These are phyloP conservation scores for Tenthredo livida DNA, from an alignment of 2,888 invertebrate species.

Conservation along the genomic window DNA sequence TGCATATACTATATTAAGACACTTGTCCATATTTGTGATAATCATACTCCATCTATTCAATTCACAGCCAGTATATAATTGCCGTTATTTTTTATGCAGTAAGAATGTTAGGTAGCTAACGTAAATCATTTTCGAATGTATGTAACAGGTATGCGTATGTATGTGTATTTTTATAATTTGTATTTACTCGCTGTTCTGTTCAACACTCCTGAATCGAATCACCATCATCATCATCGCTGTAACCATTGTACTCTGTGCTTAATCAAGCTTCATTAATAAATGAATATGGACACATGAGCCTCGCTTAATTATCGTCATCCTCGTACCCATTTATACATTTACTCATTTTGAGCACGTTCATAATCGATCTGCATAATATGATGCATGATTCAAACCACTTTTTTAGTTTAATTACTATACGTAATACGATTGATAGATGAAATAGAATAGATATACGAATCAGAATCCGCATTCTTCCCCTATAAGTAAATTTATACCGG, in stretches of 20 bases:
- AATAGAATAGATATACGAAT: background rate
- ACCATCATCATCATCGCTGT: conserved; percentile 25
- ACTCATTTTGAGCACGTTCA: conserved; percentile 7
- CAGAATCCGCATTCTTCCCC: background rate
- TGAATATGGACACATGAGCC: conserved; percentile 2
- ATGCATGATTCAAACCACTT: conserved; percentile 24
- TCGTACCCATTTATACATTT: background rate
- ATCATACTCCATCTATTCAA: conserved; percentile 4
- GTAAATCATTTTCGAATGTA: background rate
- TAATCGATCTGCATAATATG: conserved; percentile 16
- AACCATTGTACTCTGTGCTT: conserved; percentile 19
- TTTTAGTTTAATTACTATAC: background rate
- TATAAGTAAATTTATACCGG: conserved; percentile 48
- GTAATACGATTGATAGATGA: background rate
- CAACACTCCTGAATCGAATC: background rate
- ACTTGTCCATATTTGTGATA: background rate
- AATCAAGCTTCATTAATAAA: conserved; percentile 37
- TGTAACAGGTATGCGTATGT: background rate
- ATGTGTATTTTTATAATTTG: conserved; percentile 1
- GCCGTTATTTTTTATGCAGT: conserved; percentile 23
- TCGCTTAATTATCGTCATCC: conserved; percentile 22
- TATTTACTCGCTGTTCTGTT: background rate
- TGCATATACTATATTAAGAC: background rate
- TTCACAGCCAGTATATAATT: background rate
- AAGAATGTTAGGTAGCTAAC: background rate